These are phyloP conservation scores for Pimpla rufipes DNA, from an alignment of 2,888 invertebrate genomes.

Conservation along the genomic window DNA sequence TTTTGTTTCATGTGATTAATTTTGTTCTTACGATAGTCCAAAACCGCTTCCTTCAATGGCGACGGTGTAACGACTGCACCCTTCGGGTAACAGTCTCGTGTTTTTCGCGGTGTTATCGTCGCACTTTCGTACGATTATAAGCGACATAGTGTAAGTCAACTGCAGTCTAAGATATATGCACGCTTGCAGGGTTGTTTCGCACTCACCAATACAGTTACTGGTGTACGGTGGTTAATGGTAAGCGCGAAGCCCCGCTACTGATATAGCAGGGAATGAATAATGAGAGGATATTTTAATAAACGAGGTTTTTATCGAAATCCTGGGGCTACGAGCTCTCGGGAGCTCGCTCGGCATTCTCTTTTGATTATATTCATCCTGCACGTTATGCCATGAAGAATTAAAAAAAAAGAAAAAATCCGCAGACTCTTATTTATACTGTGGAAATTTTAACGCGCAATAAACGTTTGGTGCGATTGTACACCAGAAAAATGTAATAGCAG, in stretches of 20 bases:
- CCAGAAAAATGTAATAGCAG: background rate
- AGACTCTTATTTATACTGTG: background rate
- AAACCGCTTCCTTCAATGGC: too few species aligned
- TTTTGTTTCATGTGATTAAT: too few species aligned
- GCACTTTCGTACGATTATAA: background rate
- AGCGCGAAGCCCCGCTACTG: background rate
- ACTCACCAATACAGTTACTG: background rate
- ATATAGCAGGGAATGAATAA: conserved; percentile 28
- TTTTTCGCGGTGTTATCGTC: background rate
- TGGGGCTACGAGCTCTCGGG: background rate
- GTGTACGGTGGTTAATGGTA: background rate
- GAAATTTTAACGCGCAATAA: conserved; percentile 4
- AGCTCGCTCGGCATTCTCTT: conserved; percentile 1
- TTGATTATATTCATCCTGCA: conserved; percentile 53
- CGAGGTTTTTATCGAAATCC: conserved; percentile 35
- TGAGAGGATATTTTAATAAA: conserved; percentile 43
- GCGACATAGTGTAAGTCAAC: background rate
- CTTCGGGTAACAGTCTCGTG: background rate
- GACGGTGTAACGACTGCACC: background rate
- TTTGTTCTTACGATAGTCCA: too few species aligned
- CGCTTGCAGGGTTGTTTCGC: background rate
- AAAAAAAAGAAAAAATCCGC: conserved; percentile 11
- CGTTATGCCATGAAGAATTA: conserved; percentile 18
- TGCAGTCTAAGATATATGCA: too few species aligned
- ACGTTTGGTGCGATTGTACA: background rate